These are phyloP conservation scores for Ranitomeya imitator DNA, from an alignment of 2,113 vertebrate genomes.

Conservation along the genomic window DNA sequence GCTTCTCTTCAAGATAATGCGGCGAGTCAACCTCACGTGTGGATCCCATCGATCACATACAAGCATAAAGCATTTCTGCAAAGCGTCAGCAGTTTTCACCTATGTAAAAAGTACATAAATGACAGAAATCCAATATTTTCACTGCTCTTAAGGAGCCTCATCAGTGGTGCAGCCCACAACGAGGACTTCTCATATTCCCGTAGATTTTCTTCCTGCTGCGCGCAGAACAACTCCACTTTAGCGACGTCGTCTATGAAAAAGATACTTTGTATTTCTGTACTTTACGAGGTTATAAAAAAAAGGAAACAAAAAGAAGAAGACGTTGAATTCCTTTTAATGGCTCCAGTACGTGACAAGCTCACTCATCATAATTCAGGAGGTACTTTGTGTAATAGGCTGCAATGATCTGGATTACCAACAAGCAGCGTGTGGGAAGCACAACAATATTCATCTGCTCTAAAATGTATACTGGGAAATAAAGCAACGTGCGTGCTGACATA, in stretches of 20 bases:
- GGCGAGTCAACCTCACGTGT: not conserved
- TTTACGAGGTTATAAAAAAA: not conserved
- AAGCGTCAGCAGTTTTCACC: conserved; percentile 25
- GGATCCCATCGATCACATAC: conserved; percentile 9
- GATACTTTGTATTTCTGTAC: not conserved
- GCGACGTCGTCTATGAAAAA: not conserved
- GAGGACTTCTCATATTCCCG: not conserved
- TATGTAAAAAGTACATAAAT: conserved; percentile 12
- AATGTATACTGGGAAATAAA: not conserved
- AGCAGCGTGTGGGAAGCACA: conserved; percentile 14
- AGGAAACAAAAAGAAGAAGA: not conserved
- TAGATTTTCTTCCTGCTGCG: not conserved
- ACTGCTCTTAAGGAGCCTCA: not conserved
- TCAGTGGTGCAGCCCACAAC: not conserved
- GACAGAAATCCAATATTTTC: conserved; percentile 44
- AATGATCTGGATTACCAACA: not conserved
- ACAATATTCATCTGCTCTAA: conserved; percentile 6
- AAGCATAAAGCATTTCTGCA: conserved; percentile 26
- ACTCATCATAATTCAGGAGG: conserved; percentile 1
- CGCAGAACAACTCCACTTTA: not conserved
- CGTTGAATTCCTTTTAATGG: not conserved
- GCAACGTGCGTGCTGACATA: not conserved
- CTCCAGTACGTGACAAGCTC: not conserved
- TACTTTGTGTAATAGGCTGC: conserved; percentile 21
- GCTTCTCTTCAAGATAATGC: not conserved